Evolutionary conservation across 2,888 invertebrate species (phyloP), one percentile per base, ranked within the genome.

Genomic region (Augiades crinisus): DNA sequence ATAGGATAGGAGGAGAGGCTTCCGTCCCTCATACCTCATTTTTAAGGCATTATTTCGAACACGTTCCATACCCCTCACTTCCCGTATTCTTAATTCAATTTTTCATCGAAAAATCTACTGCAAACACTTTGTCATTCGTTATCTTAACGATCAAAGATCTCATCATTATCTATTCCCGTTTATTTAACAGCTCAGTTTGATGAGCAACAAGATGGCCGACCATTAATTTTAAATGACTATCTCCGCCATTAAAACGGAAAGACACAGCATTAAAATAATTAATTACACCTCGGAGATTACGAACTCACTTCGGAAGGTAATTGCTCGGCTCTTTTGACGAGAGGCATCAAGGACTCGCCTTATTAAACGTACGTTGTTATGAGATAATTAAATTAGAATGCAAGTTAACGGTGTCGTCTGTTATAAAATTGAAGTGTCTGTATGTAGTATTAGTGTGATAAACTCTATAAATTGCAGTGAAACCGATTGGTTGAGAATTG

Each of bases 181-280:
- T 72, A 75, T 78, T 75, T 75, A 75, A 72, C 67, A 66, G 70
- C 64, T 67, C 65, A 62, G 63, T 68, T 70, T 77, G 77, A 77
- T 70, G 75, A 76, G 74, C 65, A 72, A 68, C 73, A 74, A 73
- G 75, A 77, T 73, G 78, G 75, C 67, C 59, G 67, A 55, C 70
- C 72, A 75, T 81, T 78, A 75, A 79, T 78, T 78, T 78, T 75
- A 74, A 75, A 81, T 77, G 72, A 74, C 72, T 78, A 73, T 75
- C 73, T 69, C 66, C 68, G 67, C 70, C 71, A 72, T 78, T 72
- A 74, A 73, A 77, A 72, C 63, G 67, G 62, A 58, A 68, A 71
- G 72, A 75, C 69, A 70, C 61, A 62, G 62, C 66, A 65, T 66
- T 68, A 72, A 70, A 76, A 74, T 77, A 74, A 80, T 78, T 78